Evolutionary conservation across 1,140 invertebrate genomes (phyloP).

Genomic region (Anoplolepis gracilipes): DNA sequence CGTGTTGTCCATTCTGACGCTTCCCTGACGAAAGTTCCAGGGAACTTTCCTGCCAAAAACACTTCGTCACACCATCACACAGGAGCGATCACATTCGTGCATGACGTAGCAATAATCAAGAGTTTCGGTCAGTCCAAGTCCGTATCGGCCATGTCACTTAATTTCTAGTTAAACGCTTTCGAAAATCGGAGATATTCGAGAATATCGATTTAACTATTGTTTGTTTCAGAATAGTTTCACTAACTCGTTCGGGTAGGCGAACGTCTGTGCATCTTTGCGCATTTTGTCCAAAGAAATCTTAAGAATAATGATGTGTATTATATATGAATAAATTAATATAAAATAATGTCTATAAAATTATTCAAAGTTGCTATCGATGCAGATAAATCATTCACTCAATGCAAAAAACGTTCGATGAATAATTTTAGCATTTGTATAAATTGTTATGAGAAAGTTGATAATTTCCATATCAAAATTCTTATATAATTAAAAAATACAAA

Average conservation of each 20-base stretch:
- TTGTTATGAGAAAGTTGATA: background rate
- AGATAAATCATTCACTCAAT: background rate
- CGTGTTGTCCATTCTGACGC: conserved; percentile 42
- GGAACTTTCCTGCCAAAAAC: conserved; percentile 55
- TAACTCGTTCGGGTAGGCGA: background rate
- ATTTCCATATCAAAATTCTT: no score
- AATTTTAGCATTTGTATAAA: background rate
- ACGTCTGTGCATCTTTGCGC: background rate
- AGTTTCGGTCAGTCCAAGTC: conserved; percentile 33
- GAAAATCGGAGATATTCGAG: conserved; percentile 25
- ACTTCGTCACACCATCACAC: conserved; percentile 37
- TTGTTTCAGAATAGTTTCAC: background rate
- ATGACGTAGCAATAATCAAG: conserved; percentile 52
- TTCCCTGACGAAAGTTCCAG: conserved; percentile 49
- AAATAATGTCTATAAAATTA: background rate
- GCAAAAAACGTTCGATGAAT: background rate
- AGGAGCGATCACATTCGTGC: background rate
- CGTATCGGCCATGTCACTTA: conserved; percentile 42
- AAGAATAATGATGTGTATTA: background rate
- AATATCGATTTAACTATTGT: background rate
- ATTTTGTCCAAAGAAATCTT: background rate
- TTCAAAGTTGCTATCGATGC: background rate
- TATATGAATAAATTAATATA: background rate
- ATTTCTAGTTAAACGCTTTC: conserved; percentile 35
- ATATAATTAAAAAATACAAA: no score